Conservation (phyloP, 2,113 vertebrate genomes). For the Pangasianodon gigas region DNA sequence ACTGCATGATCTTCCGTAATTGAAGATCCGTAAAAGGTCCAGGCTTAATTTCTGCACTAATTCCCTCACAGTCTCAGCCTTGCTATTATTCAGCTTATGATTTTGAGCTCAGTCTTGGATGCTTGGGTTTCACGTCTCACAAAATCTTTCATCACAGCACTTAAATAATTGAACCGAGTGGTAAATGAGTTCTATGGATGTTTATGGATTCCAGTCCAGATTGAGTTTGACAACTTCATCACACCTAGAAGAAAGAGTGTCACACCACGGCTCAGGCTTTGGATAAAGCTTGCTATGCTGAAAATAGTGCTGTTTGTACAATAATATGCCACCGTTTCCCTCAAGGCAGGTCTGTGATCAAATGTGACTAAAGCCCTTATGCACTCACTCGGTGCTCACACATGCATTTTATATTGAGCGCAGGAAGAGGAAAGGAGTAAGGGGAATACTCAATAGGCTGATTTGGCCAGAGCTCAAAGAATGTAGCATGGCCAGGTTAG, state of each 20-base stretch:
- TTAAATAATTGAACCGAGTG: conserved; percentile 40
- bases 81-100: conserved; percentile 3
- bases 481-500: conserved; percentile 1
- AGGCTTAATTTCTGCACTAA: conserved; percentile 50
- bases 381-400: conserved; percentile 42
- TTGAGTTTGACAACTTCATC: conserved; percentile 48
- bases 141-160: conserved; percentile 28
- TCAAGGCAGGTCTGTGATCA: conserved; percentile 46
- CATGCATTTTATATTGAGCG: conserved; percentile 54
- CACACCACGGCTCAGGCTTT: conserved; percentile 19
- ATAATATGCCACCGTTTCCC: conserved; percentile 25
- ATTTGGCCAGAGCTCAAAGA: neutral
- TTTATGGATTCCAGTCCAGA: conserved; percentile 46
- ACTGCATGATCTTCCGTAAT: neutral
- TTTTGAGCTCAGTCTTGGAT: neutral
- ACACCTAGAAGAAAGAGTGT: conserved; percentile 25
- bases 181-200: conserved; percentile 29
- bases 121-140: conserved; percentile 26
- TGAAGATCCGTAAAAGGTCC: neutral
- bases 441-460: conserved; percentile 12
- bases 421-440: conserved; percentile 47
- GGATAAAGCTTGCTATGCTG: conserved; percentile 38
- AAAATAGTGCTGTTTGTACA: conserved; percentile 42
- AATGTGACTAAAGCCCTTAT: conserved; percentile 40
- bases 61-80: neutral